Conservation (phyloP, 2,888 invertebrate species). For the Eudasyphora cyanicolor region DNA sequence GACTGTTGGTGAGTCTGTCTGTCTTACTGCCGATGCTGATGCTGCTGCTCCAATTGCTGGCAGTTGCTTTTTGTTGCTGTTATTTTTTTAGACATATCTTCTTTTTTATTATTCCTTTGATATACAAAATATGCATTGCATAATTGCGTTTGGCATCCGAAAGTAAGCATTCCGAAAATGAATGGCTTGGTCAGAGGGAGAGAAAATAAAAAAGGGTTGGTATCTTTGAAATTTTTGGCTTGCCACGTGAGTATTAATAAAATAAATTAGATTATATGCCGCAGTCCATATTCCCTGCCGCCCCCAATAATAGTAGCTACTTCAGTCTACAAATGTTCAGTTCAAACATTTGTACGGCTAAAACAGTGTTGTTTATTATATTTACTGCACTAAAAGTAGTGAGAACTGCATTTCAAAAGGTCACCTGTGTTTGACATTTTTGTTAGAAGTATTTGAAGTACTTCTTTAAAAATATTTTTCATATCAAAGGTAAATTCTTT, state of each 20-base stretch:
- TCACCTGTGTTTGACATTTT: too few relatives aligned
- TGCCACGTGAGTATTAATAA: slow-evolving; percentile 38
- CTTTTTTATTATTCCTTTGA: slow-evolving; percentile 34
- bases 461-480: too few relatives aligned
- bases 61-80: not conserved
- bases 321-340: not conserved
- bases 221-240: slow-evolving; percentile 39
- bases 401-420: too few relatives aligned
- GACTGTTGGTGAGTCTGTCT: not conserved
- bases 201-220: not conserved
- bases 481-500: too few relatives aligned
- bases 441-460: too few relatives aligned
- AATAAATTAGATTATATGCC: slow-evolving; percentile 49
- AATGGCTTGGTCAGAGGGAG: slow-evolving; percentile 34
- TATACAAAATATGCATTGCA: slow-evolving; percentile 43
- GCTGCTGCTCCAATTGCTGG: not conserved
- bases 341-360: not conserved
- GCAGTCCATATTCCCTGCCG: slow-evolving; percentile 34
- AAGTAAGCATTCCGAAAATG: slow-evolving; percentile 27
- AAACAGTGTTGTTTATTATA: too few relatives aligned
- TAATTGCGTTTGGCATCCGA: slow-evolving; percentile 58
- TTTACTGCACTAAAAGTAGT: too few relatives aligned
- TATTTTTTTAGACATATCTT: not conserved
- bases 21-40: slow-evolving; percentile 3
- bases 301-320: not conserved